These are phyloP conservation scores for Coccyzus lansbergi DNA, from an alignment of 2,797 vertebrate species.

Conservation along the genomic window DNA sequence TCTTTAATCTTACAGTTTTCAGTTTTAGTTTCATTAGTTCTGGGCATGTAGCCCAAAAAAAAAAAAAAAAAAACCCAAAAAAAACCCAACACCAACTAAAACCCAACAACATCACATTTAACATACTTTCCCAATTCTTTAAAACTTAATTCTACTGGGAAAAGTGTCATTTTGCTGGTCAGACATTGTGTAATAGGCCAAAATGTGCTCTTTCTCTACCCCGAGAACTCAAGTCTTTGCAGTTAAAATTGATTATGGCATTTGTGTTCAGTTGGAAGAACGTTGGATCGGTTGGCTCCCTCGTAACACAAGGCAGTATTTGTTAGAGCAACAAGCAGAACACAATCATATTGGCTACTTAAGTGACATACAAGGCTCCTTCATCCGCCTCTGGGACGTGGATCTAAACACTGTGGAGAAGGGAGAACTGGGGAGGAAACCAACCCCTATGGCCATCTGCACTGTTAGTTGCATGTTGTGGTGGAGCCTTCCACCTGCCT, in stretches of 20 bases:
- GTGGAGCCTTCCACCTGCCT: too few relatives aligned
- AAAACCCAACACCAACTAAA: too few relatives aligned
- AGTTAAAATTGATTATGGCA: background rate
- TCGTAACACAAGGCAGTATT: background rate
- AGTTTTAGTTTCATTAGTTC: constrained; percentile 23
- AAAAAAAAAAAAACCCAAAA: too few relatives aligned
- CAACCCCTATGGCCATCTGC: fast-evolving
- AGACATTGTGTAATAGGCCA: background rate
- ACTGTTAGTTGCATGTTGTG: background rate
- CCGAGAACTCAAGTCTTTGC: background rate
- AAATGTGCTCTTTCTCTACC: background rate
- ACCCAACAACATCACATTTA: background rate
- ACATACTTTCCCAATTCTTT: background rate
- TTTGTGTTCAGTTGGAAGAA: background rate
- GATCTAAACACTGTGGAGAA: fast-evolving
- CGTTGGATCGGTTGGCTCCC: fast-evolving
- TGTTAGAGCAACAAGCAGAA: background rate
- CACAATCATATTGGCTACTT: fast-evolving
- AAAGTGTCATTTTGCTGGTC: background rate
- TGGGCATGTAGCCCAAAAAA: background rate
- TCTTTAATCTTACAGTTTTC: background rate
- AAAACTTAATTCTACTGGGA: background rate
- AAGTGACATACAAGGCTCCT: background rate
- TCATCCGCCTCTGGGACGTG: background rate
- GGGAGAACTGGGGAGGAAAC: background rate